Evolutionary conservation across 2,797 vertebrate genomes (phyloP).

Genomic region (Pipistrellus pipistrellus): DNA sequence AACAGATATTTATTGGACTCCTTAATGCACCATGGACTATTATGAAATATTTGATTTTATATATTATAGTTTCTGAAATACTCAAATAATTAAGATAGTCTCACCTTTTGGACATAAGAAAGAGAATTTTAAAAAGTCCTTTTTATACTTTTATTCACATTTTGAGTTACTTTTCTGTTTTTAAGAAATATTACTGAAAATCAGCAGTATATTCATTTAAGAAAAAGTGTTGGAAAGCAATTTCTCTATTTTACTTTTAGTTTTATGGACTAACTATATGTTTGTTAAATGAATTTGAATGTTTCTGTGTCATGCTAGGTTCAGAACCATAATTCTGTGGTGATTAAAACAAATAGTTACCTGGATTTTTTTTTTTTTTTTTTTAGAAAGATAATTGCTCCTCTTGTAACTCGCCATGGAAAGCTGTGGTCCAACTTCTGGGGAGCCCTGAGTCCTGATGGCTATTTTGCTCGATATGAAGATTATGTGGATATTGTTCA

Average conservation of each 20-base stretch:
- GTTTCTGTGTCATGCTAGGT: background rate
- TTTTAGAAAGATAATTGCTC: slow-evolving; percentile 96
- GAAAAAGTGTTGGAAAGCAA: background rate
- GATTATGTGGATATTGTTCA: slow-evolving; percentile 99
- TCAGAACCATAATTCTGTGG: background rate
- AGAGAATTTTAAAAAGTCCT: background rate
- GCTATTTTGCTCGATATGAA: slow-evolving; percentile 98
- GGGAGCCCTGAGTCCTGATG: slow-evolving; percentile 97
- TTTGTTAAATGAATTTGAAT: slow-evolving; percentile 25
- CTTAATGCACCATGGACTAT: background rate
- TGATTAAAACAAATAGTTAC: background rate
- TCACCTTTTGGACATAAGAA: background rate
- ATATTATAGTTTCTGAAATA: slow-evolving; percentile 22
- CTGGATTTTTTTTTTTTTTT: slow-evolving; percentile 12
- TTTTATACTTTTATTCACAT: slow-evolving; percentile 31
- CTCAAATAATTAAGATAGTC: background rate
- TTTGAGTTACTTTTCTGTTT: background rate
- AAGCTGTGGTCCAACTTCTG: slow-evolving; percentile 99
- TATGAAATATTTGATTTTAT: background rate
- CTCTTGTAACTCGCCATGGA: slow-evolving; percentile 96
- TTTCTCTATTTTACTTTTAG: background rate
- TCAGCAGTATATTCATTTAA: background rate
- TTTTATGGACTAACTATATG: background rate
- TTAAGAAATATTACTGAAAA: background rate
- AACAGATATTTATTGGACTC: slow-evolving; percentile 3